Percentiles rank a stretch among this genome's conserved stretches.
Conservation (phyloP, 2,888 invertebrate genomes). For the Apotomis betuletana region DNA sequence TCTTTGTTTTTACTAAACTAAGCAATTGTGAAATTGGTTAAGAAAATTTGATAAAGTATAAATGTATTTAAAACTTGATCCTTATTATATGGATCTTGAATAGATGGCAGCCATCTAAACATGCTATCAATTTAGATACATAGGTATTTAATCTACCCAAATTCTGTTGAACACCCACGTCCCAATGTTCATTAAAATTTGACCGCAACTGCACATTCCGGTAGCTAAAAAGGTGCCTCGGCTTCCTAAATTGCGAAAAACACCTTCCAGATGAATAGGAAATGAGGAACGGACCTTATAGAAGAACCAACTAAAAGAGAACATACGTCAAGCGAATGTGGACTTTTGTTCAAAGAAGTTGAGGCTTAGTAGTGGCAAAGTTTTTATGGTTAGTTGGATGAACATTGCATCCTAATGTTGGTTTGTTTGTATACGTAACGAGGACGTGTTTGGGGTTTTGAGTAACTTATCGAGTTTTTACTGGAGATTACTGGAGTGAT, state of each 20-base stretch:
- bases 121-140: background rate
- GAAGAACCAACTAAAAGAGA: background rate
- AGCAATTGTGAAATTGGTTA: no score
- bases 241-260: constrained; percentile 37
- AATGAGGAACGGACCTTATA: constrained; percentile 19
- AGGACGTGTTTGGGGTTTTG: constrained; percentile 1
- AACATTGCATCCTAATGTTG: constrained; percentile 12
- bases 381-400: background rate
- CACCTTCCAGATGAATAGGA: constrained; percentile 25
- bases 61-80: no score
- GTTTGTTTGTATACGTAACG: constrained; percentile 23
- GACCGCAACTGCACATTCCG: constrained; percentile 13
- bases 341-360: background rate
- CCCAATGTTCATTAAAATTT: background rate
- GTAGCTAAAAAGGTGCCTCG: background rate
- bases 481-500: no score
- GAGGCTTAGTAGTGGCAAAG: background rate
- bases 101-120: no score
- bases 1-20: no score
- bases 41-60: no score
- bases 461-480: background rate
- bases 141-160: background rate
- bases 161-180: background rate
- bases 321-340: background rate
- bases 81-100: no score